Evolutionary conservation across 2,888 invertebrate genomes (phyloP), one percentile per base, ranked within the genome.

Genomic region (Oscheius myriophilus): DNA sequence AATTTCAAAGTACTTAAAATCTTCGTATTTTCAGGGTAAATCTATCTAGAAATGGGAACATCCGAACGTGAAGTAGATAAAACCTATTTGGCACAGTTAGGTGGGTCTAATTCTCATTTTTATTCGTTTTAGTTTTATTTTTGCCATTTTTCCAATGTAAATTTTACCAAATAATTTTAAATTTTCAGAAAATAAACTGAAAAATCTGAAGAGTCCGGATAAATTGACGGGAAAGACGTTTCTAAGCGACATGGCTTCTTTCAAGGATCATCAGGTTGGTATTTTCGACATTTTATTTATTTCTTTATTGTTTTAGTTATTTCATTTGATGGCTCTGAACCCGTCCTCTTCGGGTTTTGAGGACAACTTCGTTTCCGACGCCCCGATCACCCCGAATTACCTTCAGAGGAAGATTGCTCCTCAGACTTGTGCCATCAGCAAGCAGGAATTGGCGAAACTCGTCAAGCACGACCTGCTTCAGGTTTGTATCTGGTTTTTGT

Each of bases 351-450:
- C 57, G 4, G 64, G 66, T 9, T 78, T 80, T 54, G 78, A 76
- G 11, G 75, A 80, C 74, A 71, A 78, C 52, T 80, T 78, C 41
- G 67, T 76, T 2, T 69, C 67, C 16, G 72, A 77, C 54, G 67
- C 63, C 12, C 55, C 72, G 0, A 72, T 78, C 39, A 67, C 70
- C 6, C 78, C 78, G 11, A 76, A 69, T 18, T 41, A 64, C 7
- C 18, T 78, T 3, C 71, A 72, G n/a, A 55, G 74, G 25, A 80
- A 80, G 53, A 53, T 80, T 14, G 80, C 76, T 51, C 80, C 80
- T 4, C 78, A 78, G 41, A 78, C 76, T 23, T 80, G 80, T 62
- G 80, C 80, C 7, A 73, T 78, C 39, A 75, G 73, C 49, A 71
- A 73, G 41, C 71, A 71, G 57, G 80, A 80, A 55, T 70, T 76